Conservation (phyloP, 1,140 invertebrate genomes). For the Drosophila oshimai region DNA sequence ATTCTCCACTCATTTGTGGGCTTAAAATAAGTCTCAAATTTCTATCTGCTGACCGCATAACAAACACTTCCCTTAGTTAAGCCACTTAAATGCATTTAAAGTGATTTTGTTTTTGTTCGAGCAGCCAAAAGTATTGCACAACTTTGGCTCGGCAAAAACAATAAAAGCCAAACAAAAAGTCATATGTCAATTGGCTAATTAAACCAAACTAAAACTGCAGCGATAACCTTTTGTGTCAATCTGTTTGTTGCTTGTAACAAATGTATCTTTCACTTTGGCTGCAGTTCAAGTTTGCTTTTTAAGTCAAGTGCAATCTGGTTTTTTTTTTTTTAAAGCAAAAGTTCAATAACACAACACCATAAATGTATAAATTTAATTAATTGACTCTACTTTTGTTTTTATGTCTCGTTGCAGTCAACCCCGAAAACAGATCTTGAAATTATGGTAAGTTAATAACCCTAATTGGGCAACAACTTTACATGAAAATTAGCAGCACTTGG, state of each 20-base stretch:
- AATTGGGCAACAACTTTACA: slow-evolving; percentile 63
- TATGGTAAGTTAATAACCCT: slow-evolving; percentile 69
- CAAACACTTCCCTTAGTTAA: slow-evolving; percentile 15
- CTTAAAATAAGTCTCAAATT: slow-evolving; percentile 16
- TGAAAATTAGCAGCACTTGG: slow-evolving; percentile 58
- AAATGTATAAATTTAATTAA: slow-evolving; percentile 30
- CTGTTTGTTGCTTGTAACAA: slow-evolving; percentile 13
- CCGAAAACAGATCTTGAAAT: slow-evolving; percentile 48
- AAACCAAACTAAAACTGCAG: slow-evolving; percentile 42
- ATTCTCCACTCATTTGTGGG: neutral
- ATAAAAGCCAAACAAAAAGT: slow-evolving; percentile 42
- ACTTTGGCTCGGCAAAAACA: slow-evolving; percentile 16
- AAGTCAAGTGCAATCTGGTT: slow-evolving; percentile 19
- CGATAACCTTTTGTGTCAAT: slow-evolving; percentile 70
- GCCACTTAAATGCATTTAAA: slow-evolving; percentile 24
- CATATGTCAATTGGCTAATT: slow-evolving; percentile 78
- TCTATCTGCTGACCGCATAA: slow-evolving; percentile 6
- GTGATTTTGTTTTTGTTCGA: slow-evolving; percentile 6
- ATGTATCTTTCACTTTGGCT: slow-evolving; percentile 47
- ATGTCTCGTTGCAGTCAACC: slow-evolving; percentile 50
- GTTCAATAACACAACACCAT: slow-evolving; percentile 49
- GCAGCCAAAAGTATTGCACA: slow-evolving; percentile 27
- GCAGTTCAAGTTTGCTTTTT: slow-evolving; percentile 28
- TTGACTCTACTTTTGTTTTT: slow-evolving; percentile 15
- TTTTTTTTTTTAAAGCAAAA: slow-evolving; percentile 10